Percentiles rank a stretch among this genome's conserved stretches.
These are phyloP conservation scores for Hylia prasina DNA, from an alignment of 2,113 vertebrate species.

Conservation along the genomic window DNA sequence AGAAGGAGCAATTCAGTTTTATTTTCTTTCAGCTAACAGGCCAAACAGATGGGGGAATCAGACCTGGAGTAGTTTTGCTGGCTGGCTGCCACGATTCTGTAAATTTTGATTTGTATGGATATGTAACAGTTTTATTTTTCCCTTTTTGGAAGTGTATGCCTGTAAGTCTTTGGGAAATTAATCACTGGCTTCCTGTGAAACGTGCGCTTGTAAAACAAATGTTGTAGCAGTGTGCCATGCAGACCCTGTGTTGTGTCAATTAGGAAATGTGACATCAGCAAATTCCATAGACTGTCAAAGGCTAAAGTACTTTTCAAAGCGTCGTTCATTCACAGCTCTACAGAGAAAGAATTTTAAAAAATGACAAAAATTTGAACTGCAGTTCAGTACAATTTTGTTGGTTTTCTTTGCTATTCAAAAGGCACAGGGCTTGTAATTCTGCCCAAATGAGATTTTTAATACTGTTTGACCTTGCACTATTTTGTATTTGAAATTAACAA, in stretches of 20 bases:
- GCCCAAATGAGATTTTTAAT: not conserved
- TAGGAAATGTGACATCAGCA: constrained; percentile 27
- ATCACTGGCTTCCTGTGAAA: constrained; percentile 66
- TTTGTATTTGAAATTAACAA: constrained; percentile 13
- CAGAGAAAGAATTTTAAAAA: not conserved
- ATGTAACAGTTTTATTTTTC: constrained; percentile 73
- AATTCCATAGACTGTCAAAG: constrained; percentile 9
- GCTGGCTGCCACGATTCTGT: constrained; percentile 71
- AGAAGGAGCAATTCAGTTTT: constrained; percentile 75
- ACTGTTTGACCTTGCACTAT: not conserved
- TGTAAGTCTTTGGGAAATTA: constrained; percentile 63
- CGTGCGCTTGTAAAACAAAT: constrained; percentile 41
- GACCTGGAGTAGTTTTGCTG: constrained; percentile 72
- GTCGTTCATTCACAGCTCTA: not conserved
- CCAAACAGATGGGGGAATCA: constrained; percentile 76
- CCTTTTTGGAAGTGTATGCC: constrained; percentile 69
- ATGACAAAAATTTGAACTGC: constrained; percentile 1
- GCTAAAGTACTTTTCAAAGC: not conserved
- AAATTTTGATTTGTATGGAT: constrained; percentile 77
- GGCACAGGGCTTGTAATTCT: not conserved
- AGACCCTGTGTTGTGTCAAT: constrained; percentile 45
- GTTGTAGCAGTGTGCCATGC: not conserved
- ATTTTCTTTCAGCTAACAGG: constrained; percentile 72
- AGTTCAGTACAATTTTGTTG: not conserved
- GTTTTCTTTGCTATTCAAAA: constrained; percentile 14